Conservation (phyloP, 2,113 vertebrate species). For the Scortum barcoo region DNA sequence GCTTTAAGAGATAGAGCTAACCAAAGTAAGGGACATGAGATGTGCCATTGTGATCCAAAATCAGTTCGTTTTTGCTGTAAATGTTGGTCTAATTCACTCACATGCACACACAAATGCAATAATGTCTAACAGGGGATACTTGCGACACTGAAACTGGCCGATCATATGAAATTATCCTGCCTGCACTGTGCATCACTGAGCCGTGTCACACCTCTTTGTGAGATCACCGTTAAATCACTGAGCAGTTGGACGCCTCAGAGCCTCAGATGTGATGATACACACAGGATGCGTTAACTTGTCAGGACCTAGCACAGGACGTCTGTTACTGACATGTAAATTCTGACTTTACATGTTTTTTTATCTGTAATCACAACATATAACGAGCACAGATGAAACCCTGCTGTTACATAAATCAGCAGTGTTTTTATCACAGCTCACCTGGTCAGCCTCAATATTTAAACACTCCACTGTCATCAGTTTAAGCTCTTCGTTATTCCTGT, state of each 20-base stretch:
- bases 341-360: not conserved
- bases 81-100: not conserved
- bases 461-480: not conserved
- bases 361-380: not conserved
- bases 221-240: not conserved
- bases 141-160: not conserved
- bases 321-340: constrained; percentile 22
- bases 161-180: not conserved
- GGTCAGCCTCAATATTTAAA: no score
- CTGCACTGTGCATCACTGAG: constrained; percentile 5
- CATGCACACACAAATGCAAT: not conserved
- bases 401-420: no score
- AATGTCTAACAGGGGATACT: not conserved
- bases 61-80: not conserved
- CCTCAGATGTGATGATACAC: not conserved
- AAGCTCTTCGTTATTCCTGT: not conserved
- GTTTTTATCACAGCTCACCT: not conserved
- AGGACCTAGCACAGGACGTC: not conserved
- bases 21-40: not conserved
- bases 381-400: no score
- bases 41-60: not conserved
- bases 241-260: not conserved
- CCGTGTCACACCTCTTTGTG: not conserved
- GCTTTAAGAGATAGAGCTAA: not conserved
- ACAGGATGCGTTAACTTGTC: not conserved